Conservation (phyloP, 2,113 vertebrate species). For the Phaetusa simplex region DNA sequence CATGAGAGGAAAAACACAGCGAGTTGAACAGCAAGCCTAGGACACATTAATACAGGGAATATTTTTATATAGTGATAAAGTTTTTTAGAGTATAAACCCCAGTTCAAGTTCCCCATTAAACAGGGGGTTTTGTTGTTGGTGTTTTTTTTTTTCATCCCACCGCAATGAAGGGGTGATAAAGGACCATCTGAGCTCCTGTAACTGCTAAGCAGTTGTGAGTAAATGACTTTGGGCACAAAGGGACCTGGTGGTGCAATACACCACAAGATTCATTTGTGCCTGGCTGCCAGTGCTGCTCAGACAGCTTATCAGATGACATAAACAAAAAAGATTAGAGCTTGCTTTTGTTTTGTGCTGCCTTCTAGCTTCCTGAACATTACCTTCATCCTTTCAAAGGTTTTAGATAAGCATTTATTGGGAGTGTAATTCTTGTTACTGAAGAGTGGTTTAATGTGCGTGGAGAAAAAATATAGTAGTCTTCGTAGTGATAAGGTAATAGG, state of each 20-base stretch:
- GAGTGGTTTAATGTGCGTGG: not conserved
- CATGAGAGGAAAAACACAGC: not conserved
- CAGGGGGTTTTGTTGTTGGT: rapidly evolving
- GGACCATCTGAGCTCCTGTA: not conserved
- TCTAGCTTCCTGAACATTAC: not conserved
- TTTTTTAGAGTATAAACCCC: not conserved
- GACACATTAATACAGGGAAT: not conserved
- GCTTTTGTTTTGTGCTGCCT: not conserved
- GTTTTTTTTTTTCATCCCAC: not conserved
- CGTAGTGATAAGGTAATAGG: not conserved
- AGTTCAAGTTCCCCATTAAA: not conserved
- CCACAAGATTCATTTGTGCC: not conserved
- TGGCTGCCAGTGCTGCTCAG: not conserved
- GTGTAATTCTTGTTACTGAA: not conserved
- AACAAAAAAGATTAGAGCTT: not conserved
- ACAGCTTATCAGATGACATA: not conserved
- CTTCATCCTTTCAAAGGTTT: not conserved
- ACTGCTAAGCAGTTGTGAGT: not conserved
- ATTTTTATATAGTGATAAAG: not conserved
- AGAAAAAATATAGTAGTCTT: not conserved
- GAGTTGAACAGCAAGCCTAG: not conserved
- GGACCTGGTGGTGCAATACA: not conserved
- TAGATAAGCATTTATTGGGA: not conserved
- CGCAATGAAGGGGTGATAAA: not conserved
- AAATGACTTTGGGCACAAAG: not conserved